phyloP scores from a whole-genome alignment of 1,140 invertebrate species.

The Hestina assimilis region DNA sequence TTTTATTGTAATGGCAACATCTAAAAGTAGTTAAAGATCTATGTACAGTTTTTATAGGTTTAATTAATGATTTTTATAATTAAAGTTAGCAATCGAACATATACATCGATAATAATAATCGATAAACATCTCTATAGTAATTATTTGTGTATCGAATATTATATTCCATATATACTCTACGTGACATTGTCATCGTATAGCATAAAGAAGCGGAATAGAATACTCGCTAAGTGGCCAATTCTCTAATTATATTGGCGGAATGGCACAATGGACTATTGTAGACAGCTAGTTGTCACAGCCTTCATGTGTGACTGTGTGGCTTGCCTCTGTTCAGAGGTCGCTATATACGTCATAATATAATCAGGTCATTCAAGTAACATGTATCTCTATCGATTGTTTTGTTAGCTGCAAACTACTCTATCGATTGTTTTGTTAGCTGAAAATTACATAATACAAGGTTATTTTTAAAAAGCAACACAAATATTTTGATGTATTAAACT shows the following conservation, averaged over 20 bases:
- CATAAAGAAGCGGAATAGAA: background rate
- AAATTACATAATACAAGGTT: conserved; percentile 7
- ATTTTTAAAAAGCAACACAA: background rate
- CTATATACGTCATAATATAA: conserved; percentile 35
- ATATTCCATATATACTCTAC: background rate
- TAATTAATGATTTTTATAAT: too few relatives aligned
- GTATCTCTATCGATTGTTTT: conserved; percentile 15
- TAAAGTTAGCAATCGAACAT: too few relatives aligned
- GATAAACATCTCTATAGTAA: too few relatives aligned
- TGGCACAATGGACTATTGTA: background rate
- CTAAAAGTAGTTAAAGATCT: too few relatives aligned
- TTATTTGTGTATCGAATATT: too few relatives aligned
- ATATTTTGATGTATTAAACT: background rate
- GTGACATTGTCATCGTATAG: background rate
- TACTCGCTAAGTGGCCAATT: background rate
- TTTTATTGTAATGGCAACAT: too few relatives aligned
- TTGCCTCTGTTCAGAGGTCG: conserved; percentile 28
- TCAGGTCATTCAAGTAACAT: conserved; percentile 34
- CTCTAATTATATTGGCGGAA: background rate
- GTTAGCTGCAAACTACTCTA: conserved; percentile 6
- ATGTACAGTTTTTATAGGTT: too few relatives aligned
- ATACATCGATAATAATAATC: too few relatives aligned
- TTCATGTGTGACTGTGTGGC: conserved; percentile 20
- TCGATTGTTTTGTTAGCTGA: background rate
- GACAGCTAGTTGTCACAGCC: conserved; percentile 17